Evolutionary conservation across 1,140 invertebrate genomes (phyloP).

Genomic region (Drosophila insularis): DNA sequence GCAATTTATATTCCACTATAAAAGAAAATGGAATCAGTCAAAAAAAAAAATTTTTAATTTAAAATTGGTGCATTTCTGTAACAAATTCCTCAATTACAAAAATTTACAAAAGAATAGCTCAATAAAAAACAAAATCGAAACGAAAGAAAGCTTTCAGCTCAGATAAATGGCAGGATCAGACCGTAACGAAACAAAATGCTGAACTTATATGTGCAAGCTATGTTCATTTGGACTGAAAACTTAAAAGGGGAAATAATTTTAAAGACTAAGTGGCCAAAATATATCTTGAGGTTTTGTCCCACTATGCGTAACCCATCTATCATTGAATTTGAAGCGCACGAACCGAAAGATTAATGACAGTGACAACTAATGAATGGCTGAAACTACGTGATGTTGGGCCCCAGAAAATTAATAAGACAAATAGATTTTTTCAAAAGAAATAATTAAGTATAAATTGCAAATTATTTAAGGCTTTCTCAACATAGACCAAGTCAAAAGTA

Average conservation of each 20-base stretch:
- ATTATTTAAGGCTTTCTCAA: background rate
- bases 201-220: too few relatives aligned
- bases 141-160: too few relatives aligned
- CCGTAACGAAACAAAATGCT: too few relatives aligned
- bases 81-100: too few relatives aligned
- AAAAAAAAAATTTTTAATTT: too few relatives aligned
- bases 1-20: background rate
- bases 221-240: too few relatives aligned
- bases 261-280: background rate
- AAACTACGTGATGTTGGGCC: background rate
- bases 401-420: background rate
- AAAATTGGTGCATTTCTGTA: too few relatives aligned
- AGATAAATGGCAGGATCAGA: too few relatives aligned
- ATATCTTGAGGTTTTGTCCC: background rate
- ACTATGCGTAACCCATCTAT: background rate
- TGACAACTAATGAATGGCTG: background rate
- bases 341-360: background rate
- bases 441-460: background rate
- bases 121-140: too few relatives aligned
- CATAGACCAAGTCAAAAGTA: slow-evolving; percentile 8
- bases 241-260: too few relatives aligned
- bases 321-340: background rate
- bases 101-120: too few relatives aligned
- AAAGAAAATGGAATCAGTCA: too few relatives aligned
- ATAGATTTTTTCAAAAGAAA: background rate